Evolutionary conservation across 2,113 vertebrate genomes (phyloP), one percentile per base, ranked within the genome.

Genomic region (Hippopotamus amphibius): DNA sequence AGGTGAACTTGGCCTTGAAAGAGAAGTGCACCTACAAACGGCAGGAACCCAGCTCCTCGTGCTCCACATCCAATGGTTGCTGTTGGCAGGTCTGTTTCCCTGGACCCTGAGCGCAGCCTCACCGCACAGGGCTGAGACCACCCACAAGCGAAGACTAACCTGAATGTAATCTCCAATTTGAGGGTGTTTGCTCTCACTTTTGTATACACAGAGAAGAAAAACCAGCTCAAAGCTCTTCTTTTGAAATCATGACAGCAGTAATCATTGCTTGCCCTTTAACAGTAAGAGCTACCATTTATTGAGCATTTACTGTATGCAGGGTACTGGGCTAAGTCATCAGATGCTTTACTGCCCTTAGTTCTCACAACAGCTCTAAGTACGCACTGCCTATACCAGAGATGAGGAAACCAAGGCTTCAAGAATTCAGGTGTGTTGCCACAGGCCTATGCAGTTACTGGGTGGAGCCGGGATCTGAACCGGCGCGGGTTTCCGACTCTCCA

Each of bases 331-430:
- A 90, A 95, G 94, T 68, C 87, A 83, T 94, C 71, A 19, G 12
- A 26, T 6, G 71, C 55, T 96, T 94, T 80, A 88, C 26, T 84
- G 88, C 57, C 63, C 68, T 66, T 69, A 85, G 79, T 89, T 82
- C 87, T 92, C 69, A 84, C 79, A 93, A 16, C 57, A 37, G 28
- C 65, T 90, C 84, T 30, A 7, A 11, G 21, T 43, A 85, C 65
- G 24, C 41, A 48, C 41, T 80, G 33, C 55, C 69, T 81, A 43
- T 33, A 24, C 37, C 85, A 61, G 65, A 43, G 46, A 37, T 13
- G 53, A 97, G 93, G 63, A 90, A 93, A 68, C 33, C 48, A 28
- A 92, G 80, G 63, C 82, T 87, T 80, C 48, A 48, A 89, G 46
- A 82, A 63, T 9, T 55, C 22, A 65, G 33, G 50, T 63, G 55